These are phyloP conservation scores for Temnopleurus reevesii DNA, from an alignment of 53 echinoderm and acorn worm genomes.

Conservation along the genomic window DNA sequence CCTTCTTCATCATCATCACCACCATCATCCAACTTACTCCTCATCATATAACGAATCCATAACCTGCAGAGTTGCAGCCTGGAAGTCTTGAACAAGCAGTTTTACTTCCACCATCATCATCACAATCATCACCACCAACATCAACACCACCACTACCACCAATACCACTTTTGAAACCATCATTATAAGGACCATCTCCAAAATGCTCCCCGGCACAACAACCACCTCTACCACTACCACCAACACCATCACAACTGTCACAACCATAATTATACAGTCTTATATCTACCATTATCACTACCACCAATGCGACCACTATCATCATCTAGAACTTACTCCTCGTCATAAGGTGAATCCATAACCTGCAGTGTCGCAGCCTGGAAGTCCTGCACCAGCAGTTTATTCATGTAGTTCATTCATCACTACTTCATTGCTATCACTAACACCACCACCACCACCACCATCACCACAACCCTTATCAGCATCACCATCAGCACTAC, in stretches of 20 bases:
- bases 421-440: neutral
- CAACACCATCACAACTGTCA: no score
- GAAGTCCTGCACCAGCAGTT: slow-evolving; percentile 88
- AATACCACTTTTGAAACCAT: neutral
- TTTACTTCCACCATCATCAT: slow-evolving; percentile 33
- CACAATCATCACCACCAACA: neutral
- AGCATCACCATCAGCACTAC: neutral
- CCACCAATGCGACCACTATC: no score
- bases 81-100: slow-evolving; percentile 56
- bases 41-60: no score
- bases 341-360: slow-evolving; percentile 84
- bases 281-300: no score
- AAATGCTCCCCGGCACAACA: no score
- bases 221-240: no score
- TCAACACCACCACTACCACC: neutral
- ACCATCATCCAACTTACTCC: no score
- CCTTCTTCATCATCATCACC: neutral
- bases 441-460: neutral
- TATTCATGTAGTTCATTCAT: slow-evolving; percentile 73
- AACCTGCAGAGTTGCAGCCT: no score
- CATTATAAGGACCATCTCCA: neutral
- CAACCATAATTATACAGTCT: no score
- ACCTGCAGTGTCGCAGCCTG: slow-evolving; percentile 87
- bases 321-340: slow-evolving; percentile 97
- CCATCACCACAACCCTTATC: neutral